Percentiles rank a stretch among this genome's conserved stretches.
phyloP scores from a whole-genome alignment of 2,797 vertebrate genomes.

The Thunnus albacares region DNA sequence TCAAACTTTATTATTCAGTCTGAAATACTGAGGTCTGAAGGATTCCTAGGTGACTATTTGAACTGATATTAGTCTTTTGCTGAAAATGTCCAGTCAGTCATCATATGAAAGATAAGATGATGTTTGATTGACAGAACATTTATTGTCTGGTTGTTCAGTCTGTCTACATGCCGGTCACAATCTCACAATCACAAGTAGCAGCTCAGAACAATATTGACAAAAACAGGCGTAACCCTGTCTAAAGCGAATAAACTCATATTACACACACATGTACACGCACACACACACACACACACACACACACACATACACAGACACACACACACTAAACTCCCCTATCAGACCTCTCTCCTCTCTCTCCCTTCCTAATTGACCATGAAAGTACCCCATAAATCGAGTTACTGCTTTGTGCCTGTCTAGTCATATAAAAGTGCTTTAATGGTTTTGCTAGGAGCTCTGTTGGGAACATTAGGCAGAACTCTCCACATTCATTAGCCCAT shows the following conservation, averaged over 20 bases:
- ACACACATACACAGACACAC: slow-evolving; percentile 4
- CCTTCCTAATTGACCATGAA: slow-evolving; percentile 81
- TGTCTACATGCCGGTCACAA: slow-evolving; percentile 34
- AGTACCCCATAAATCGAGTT: slow-evolving; percentile 81
- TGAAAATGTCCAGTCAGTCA: slow-evolving; percentile 27
- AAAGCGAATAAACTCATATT: slow-evolving; percentile 62
- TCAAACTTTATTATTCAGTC: slow-evolving; percentile 73
- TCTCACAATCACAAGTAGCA: slow-evolving; percentile 31
- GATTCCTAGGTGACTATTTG: slow-evolving; percentile 48
- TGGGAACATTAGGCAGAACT: slow-evolving; percentile 82
- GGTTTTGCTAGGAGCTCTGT: slow-evolving; percentile 81
- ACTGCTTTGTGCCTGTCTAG: slow-evolving; percentile 79
- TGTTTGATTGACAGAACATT: slow-evolving; percentile 46
- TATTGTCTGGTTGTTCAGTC: slow-evolving; percentile 35
- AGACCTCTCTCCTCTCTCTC: slow-evolving; percentile 69
- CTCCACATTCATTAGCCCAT: slow-evolving; percentile 80
- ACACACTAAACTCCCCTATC: slow-evolving; percentile 51
- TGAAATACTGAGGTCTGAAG: slow-evolving; percentile 43
- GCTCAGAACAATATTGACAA: slow-evolving; percentile 58
- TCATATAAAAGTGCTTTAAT: slow-evolving; percentile 83
- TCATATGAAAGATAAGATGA: slow-evolving; percentile 7
- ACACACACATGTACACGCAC: slow-evolving; percentile 22
- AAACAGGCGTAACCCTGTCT: slow-evolving; percentile 63
- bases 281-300: slow-evolving; percentile 3
- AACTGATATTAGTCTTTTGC: slow-evolving; percentile 50